Conservation (phyloP, 2,888 invertebrate species). For the Cryptocephalus primarius region DNA sequence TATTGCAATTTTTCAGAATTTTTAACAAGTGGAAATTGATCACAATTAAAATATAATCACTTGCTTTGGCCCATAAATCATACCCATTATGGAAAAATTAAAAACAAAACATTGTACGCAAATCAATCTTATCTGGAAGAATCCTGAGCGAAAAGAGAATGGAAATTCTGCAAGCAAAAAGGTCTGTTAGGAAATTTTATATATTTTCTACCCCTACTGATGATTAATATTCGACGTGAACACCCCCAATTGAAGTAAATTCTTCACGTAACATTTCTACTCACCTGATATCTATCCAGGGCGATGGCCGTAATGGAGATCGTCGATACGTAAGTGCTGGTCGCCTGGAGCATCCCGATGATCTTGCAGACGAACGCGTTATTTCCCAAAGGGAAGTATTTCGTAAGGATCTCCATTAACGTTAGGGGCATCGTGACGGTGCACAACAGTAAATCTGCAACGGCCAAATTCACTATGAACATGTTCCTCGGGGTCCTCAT, state of each 20-base stretch:
- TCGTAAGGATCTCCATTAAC: slow-evolving; percentile 72
- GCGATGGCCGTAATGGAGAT: slow-evolving; percentile 90
- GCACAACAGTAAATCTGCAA: slow-evolving; percentile 75
- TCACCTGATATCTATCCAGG: slow-evolving; percentile 70
- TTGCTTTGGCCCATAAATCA: no score
- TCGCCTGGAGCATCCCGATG: slow-evolving; percentile 76
- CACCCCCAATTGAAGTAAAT: no score
- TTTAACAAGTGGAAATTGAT: no score
- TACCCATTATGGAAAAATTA: no score
- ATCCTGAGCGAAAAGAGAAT: no score
- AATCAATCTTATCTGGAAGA: no score
- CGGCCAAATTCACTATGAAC: slow-evolving; percentile 84
- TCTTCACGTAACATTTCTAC: slow-evolving; percentile 4
- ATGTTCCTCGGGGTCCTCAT: slow-evolving; percentile 91
- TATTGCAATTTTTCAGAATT: no score
- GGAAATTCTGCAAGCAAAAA: no score
- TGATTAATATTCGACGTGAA: no score
- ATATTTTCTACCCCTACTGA: neutral
- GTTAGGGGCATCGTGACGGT: slow-evolving; percentile 85
- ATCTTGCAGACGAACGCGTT: slow-evolving; percentile 72
- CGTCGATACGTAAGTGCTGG: slow-evolving; percentile 86
- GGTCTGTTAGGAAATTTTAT: no score
- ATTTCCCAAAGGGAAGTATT: slow-evolving; percentile 79
- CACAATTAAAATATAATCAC: no score
- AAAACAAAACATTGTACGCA: no score